A percentile compares a stretch with the other conserved stretches of the same genome.
phyloP scores from a whole-genome alignment of 2,113 vertebrate species.

The Girardinichthys multiradiatus region DNA sequence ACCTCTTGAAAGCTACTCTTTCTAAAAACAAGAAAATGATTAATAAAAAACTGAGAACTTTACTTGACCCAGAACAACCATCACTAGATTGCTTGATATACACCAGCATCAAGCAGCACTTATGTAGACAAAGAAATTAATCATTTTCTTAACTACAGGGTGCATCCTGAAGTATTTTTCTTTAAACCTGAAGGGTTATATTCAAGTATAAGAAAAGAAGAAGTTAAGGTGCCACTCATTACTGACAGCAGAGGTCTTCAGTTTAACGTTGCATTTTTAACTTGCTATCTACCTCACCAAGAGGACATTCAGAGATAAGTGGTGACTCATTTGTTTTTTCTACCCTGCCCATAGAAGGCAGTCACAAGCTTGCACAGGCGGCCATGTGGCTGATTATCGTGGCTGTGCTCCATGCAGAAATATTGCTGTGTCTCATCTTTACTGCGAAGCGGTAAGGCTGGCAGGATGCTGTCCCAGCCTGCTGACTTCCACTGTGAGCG shows the following conservation, averaged over 20 bases:
- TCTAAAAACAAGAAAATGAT: slow-evolving; percentile 5
- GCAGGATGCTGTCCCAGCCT: slow-evolving; percentile 57
- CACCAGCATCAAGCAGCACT: neutral
- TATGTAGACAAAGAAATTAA: neutral
- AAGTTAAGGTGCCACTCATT: neutral
- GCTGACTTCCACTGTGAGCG: slow-evolving; percentile 59
- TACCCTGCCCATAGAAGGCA: slow-evolving; percentile 11
- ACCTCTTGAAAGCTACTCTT: slow-evolving; percentile 5
- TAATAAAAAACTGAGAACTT: slow-evolving; percentile 26
- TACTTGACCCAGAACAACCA: neutral
- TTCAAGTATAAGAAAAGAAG: neutral
- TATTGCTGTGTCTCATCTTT: slow-evolving; percentile 51
- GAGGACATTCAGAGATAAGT: slow-evolving; percentile 31
- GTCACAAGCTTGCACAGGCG: slow-evolving; percentile 34
- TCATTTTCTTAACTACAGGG: neutral
- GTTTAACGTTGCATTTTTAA: slow-evolving; percentile 23
- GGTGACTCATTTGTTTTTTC: slow-evolving; percentile 20
- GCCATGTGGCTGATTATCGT: slow-evolving; percentile 60
- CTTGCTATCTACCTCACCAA: slow-evolving; percentile 20
- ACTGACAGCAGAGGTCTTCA: slow-evolving; percentile 1
- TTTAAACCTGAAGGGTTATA: neutral
- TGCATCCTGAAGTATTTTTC: neutral
- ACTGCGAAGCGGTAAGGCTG: slow-evolving; percentile 40
- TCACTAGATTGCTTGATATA: slow-evolving; percentile 1
- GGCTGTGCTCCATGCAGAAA: slow-evolving; percentile 62